A percentile compares a stretch with the other conserved stretches of the same genome.
Conservation (phyloP, 35 echinoderm and acorn worm species). For the Chiridota heheva region DNA sequence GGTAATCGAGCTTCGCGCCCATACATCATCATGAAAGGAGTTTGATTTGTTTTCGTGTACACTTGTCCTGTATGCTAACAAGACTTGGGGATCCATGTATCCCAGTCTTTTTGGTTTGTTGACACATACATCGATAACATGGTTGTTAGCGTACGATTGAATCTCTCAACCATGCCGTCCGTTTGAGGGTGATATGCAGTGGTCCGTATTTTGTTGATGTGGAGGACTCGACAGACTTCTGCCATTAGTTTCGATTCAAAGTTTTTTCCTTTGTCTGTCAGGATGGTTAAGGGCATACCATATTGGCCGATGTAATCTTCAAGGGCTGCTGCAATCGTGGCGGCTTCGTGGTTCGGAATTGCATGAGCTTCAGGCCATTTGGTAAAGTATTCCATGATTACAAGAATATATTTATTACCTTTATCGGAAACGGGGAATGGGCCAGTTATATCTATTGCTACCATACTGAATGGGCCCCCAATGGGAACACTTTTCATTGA, state of each 20-base stretch:
- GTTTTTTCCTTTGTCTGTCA: slow-evolving; percentile 60
- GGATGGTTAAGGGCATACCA: slow-evolving; percentile 48
- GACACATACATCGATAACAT: slow-evolving; percentile 34
- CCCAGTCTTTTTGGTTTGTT: slow-evolving; percentile 5
- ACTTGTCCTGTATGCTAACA: neutral
- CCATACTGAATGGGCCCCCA: slow-evolving; percentile 15
- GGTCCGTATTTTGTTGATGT: slow-evolving; percentile 27
- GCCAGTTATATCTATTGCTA: slow-evolving; percentile 39
- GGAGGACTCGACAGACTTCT: slow-evolving; percentile 26
- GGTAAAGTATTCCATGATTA: slow-evolving; percentile 52
- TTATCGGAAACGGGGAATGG: slow-evolving; percentile 32
- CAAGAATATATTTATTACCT: slow-evolving; percentile 43
- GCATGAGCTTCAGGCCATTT: slow-evolving; percentile 63
- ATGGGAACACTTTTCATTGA: too few relatives aligned
- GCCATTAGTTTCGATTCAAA: slow-evolving; percentile 42
- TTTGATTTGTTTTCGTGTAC: neutral
- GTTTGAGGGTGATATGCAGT: slow-evolving; percentile 56
- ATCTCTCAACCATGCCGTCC: slow-evolving; percentile 47
- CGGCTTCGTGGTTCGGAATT: slow-evolving; percentile 46
- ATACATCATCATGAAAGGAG: neutral
- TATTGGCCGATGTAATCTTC: slow-evolving; percentile 61
- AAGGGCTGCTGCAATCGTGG: slow-evolving; percentile 35
- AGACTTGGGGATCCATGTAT: neutral
- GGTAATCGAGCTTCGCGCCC: neutral
- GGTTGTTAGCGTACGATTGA: slow-evolving; percentile 38